Conservation (phyloP, 2,797 vertebrate species). For the Psittacula echo region DNA sequence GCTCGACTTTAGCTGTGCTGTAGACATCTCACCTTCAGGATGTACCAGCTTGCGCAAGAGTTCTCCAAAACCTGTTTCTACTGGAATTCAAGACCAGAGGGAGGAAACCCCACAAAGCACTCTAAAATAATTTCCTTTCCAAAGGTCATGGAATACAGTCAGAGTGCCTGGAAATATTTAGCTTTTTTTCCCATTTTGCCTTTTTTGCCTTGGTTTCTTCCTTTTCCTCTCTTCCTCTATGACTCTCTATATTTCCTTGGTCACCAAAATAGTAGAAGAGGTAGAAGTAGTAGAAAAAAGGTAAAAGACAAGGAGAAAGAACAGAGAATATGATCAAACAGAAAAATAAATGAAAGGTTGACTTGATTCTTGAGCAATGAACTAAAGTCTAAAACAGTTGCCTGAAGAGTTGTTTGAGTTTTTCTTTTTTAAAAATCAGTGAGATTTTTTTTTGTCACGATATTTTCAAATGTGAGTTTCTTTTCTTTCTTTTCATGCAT, state of each 20-base stretch:
- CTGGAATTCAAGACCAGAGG: not conserved
- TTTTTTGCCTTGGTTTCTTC: not conserved
- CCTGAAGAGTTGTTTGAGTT: not conserved
- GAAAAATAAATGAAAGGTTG: not conserved
- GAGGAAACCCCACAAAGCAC: not conserved
- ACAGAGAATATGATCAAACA: not conserved
- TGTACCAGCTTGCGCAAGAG: accelerated
- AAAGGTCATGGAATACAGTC: not conserved
- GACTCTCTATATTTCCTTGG: not conserved
- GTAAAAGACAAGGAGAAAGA: not conserved
- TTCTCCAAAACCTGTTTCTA: not conserved
- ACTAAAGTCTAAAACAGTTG: not conserved
- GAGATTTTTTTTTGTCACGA: not conserved
- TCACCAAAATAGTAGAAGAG: not conserved
- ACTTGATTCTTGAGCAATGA: not conserved
- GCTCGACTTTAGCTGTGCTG: not conserved
- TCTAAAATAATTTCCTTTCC: not conserved
- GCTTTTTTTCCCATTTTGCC: not conserved
- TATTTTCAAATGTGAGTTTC: not conserved
- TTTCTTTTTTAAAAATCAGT: not conserved
- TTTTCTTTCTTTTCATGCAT: not conserved
- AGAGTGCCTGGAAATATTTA: not conserved
- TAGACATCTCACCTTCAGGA: not conserved
- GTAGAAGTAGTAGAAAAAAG: not conserved
- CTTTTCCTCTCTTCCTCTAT: not conserved